Conservation (phyloP, 2,888 invertebrate genomes). For the Dryobotodes eremita region DNA sequence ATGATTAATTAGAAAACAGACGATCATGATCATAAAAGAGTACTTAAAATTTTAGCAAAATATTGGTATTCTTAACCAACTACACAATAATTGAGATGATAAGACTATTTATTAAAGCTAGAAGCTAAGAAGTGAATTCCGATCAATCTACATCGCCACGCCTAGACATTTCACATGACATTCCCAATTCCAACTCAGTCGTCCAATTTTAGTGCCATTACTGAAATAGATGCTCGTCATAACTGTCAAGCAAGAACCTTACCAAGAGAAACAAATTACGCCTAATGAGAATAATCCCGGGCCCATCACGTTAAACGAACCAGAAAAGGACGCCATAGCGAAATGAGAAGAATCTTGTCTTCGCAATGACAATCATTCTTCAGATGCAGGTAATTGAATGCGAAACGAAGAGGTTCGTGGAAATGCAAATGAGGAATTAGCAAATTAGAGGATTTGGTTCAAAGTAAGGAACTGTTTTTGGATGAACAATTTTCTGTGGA, state of each 20-base stretch:
- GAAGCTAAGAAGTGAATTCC: background rate
- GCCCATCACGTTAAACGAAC: constrained; percentile 74
- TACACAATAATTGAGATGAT: background rate
- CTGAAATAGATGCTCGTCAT: constrained; percentile 64
- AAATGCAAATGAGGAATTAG: constrained; percentile 42
- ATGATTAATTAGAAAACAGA: background rate
- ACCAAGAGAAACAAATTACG: constrained; percentile 74
- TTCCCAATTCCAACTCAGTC: constrained; percentile 30
- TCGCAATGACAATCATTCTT: constrained; percentile 69
- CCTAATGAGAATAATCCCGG: constrained; percentile 76
- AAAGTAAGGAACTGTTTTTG: constrained; percentile 33
- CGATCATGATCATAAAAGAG: background rate
- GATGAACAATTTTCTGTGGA: background rate
- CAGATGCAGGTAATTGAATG: constrained; percentile 70
- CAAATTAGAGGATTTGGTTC: constrained; percentile 34
- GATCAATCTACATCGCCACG: constrained; percentile 6
- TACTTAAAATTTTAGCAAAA: background rate
- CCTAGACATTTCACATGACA: constrained; percentile 29
- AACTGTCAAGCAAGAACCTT: constrained; percentile 66
- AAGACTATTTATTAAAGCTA: background rate
- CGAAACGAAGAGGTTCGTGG: constrained; percentile 37
- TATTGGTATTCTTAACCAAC: background rate
- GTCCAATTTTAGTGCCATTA: constrained; percentile 55
- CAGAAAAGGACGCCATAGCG: constrained; percentile 71
- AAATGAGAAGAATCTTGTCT: constrained; percentile 72